phyloP scores from a whole-genome alignment of 2,797 vertebrate genomes.

The Selene dorsalis region DNA sequence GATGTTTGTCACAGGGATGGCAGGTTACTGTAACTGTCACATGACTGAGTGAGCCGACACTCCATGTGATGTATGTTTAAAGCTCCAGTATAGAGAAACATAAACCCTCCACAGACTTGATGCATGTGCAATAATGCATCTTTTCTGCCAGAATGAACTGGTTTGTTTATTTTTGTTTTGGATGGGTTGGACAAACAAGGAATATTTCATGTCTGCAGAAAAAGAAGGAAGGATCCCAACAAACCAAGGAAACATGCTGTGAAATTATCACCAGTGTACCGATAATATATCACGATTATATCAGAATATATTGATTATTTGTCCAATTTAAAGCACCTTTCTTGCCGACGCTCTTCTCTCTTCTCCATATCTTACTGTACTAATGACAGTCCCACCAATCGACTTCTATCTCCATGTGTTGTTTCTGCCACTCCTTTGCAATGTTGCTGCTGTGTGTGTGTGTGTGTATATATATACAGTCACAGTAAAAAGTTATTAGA shows the following conservation, averaged over 20 bases:
- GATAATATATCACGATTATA: constrained; percentile 26
- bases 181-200: no score
- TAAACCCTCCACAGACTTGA: background rate
- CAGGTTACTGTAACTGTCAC: constrained; percentile 16
- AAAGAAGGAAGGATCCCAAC: background rate
- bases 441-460: constrained; percentile 14
- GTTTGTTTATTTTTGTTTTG: background rate
- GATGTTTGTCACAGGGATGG: constrained; percentile 25
- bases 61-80: constrained; percentile 21
- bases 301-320: constrained; percentile 52
- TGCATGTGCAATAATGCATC: background rate
- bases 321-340: constrained; percentile 36
- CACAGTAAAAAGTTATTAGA: no score
- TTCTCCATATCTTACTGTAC: constrained; percentile 34
- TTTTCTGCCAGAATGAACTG: background rate
- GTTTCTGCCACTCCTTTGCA: constrained; percentile 6
- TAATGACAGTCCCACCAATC: constrained; percentile 52
- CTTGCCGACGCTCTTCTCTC: constrained; percentile 25
- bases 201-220: constrained; percentile 11
- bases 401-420: constrained; percentile 4
- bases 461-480: no score
- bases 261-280: constrained; percentile 12
- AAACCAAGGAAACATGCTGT: constrained; percentile 8
- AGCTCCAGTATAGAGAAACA: background rate
- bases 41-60: constrained; percentile 9